phyloP scores from a whole-genome alignment of 2,113 vertebrate species.

The Numenius arquata region DNA sequence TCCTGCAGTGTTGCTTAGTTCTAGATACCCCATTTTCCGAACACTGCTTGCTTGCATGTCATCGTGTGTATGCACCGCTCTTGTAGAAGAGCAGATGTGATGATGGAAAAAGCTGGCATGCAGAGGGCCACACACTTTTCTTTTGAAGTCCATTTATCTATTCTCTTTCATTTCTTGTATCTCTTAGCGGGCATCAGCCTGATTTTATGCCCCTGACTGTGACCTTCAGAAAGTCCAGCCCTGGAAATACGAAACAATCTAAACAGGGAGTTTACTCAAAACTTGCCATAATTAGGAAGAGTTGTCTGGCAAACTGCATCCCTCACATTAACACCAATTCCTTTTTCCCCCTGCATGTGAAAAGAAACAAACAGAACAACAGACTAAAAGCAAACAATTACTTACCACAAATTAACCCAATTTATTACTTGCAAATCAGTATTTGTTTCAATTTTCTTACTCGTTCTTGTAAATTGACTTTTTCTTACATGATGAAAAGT shows the following conservation, averaged over 20 bases:
- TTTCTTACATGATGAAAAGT: background rate
- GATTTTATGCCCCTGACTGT: background rate
- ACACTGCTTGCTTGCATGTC: background rate
- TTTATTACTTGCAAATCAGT: background rate
- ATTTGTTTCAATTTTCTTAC: background rate
- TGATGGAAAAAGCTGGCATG: background rate
- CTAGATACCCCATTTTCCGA: background rate
- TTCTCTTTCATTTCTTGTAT: background rate
- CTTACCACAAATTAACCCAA: background rate
- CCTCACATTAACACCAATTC: background rate
- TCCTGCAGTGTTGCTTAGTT: background rate
- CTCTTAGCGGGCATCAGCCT: background rate
- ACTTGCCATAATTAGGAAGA: background rate
- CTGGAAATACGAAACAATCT: background rate
- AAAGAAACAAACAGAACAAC: background rate
- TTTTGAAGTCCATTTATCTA: background rate
- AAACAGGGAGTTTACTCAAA: background rate
- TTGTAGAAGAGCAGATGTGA: background rate
- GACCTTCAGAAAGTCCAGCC: background rate
- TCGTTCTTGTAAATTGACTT: background rate
- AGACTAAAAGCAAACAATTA: background rate
- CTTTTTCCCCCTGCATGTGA: background rate
- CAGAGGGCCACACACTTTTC: background rate
- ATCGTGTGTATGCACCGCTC: accelerated
- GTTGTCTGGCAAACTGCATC: background rate